Evolutionary conservation across 2,113 vertebrate genomes (phyloP), one percentile per base, ranked within the genome.

Genomic region (Chaenogobius annularis): DNA sequence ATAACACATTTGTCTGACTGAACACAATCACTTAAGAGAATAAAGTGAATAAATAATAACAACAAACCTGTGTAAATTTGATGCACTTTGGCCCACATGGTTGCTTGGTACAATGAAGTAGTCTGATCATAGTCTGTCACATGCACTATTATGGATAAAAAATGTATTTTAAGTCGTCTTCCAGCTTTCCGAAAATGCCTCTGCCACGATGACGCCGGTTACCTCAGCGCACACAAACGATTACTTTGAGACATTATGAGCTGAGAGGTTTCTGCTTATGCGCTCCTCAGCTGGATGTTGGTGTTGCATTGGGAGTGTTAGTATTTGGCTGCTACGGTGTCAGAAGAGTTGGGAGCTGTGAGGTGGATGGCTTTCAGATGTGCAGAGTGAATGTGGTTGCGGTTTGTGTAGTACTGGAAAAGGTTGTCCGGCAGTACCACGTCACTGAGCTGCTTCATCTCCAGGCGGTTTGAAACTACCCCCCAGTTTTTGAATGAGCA

Each of bases 311-410:
- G 75, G 70, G 56, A 19, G 8, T 20, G 55, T n/a, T 35, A 72
- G 35, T 37, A 66, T 70, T 26, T 70, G 65, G 67, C 40, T 74
- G 65, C 48, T 52, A 35, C 58, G 44, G 58, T 73, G 73, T 85
- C 47, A 75, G 50, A 68, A 72, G 64, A 52, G 71, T 73, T 56
- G 23, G 75, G 72, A 78, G 77, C 80, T 65, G 58, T 59, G 48
- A 66, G 72, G 69, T 35, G 56, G 69, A 82, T 80, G 12, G 58
- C 23, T 84, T 84, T 85, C 80, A 85, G 83, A 87, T 83, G 80
- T 77, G 70, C 52, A 56, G 52, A 61, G 73, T 65, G 26, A 59
- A 64, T 73, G 48, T 56, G 13, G 56, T 70, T 74, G 70, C 44
- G 73, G 79, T 72, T 5, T 69, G 76, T 69, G 13, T 31, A 48